Base-by-base conservation (phyloP, 2,113 vertebrate species). In the Eulemur rufifrons region DNA sequence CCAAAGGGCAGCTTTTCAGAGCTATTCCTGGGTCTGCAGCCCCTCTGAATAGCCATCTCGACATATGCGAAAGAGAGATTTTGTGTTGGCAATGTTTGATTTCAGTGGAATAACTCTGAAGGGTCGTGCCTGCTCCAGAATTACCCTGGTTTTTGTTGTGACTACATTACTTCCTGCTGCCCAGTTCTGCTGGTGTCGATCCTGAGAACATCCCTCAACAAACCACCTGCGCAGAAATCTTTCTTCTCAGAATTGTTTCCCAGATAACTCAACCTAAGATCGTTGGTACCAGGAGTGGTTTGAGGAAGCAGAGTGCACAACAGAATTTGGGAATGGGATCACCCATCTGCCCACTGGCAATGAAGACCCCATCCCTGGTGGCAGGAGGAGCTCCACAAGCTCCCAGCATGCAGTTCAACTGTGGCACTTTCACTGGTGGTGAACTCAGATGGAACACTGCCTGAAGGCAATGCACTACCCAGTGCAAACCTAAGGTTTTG, bases 211-310 rank as follows among this genome's bases (percentile, higher is more conserved):
- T 34, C 32, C n/a, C 15, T 94, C 64, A 76, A 9, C 23, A 85
- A 78, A 81, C 45, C 12, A 83, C n/a, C n/a, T 80, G 39, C 56
- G 69, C 37, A 84, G 59, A 89, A 95, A 27, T 89, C 63, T 96
- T 96, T 32, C 68, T 37, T 52, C 17, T 61, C 80, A 66, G 29
- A 23, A 13, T 34, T 18, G 15, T 59, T 76, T 96, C 63, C 71
- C 83, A 25, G 42, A 76, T 34, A 96, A 52, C 14, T 18, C 23
- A 81, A 20, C 34, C n/a, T 80, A 80, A 81, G 77, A 74, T 0
- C 59, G 6, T 47, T 88, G 52, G 61, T 74, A 29, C 34, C 66
- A 45, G 25, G 56, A 89, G n/a, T 59, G 6, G 37, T 61, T 93
- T 39, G 56, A 90, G 34, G 73, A 81, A 89, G 17, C 14, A 25